These are phyloP conservation scores for Cyclophora albipunctata DNA, from an alignment of 2,888 invertebrate species.

Conservation along the genomic window DNA sequence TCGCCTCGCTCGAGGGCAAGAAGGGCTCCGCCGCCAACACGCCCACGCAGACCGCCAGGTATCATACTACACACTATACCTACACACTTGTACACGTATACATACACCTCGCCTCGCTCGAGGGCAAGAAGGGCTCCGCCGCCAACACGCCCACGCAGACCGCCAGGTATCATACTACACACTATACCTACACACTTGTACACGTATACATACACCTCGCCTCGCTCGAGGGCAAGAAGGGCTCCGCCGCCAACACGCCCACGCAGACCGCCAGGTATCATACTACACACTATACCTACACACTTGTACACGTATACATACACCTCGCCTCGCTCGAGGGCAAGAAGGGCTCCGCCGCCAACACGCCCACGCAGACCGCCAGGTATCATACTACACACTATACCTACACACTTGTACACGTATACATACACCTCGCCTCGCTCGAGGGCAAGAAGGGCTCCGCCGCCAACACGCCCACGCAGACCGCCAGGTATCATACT, in stretches of 20 bases:
- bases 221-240: slow-evolving; percentile 94
- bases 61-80: slow-evolving; percentile 14
- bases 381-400: slow-evolving; percentile 69
- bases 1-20: slow-evolving; percentile 94
- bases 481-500: slow-evolving; percentile 81
- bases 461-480: slow-evolving; percentile 89
- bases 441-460: slow-evolving; percentile 95
- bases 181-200: not conserved
- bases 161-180: slow-evolving; percentile 76
- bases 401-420: no score
- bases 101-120: slow-evolving; percentile 94
- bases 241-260: slow-evolving; percentile 88
- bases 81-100: no score
- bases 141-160: slow-evolving; percentile 91
- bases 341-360: slow-evolving; percentile 89
- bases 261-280: slow-evolving; percentile 87
- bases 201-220: no score
- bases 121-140: slow-evolving; percentile 92
- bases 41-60: slow-evolving; percentile 90
- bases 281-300: not conserved
- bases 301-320: no score
- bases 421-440: slow-evolving; percentile 93
- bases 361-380: slow-evolving; percentile 89
- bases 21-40: slow-evolving; percentile 90
- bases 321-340: slow-evolving; percentile 96